A percentile compares a stretch with the other conserved stretches of the same genome.
Conservation (phyloP, 2,888 invertebrate species). For the Amblyjoppa fuscipennis region DNA sequence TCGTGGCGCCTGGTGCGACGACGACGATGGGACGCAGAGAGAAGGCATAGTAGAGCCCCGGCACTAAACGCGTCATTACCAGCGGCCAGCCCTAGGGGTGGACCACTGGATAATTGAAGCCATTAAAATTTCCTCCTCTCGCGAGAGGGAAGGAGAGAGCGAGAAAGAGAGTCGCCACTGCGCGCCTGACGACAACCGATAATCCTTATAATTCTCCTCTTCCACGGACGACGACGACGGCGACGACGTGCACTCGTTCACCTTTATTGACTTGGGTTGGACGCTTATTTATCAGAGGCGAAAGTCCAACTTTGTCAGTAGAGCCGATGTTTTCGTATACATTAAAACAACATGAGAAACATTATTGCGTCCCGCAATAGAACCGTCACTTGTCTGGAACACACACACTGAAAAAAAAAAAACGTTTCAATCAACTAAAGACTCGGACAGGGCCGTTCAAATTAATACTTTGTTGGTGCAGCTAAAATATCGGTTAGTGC, state of each 20-base stretch:
- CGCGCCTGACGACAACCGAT: slow-evolving; percentile 54
- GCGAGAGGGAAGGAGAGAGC: slow-evolving; percentile 21
- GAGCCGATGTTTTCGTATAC: neutral
- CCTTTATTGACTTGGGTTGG: neutral
- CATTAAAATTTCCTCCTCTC: slow-evolving; percentile 72
- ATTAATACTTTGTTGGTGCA: no score
- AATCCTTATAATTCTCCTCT: slow-evolving; percentile 64
- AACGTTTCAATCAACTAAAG: no score
- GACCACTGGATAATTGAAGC: slow-evolving; percentile 74
- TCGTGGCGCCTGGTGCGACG: slow-evolving; percentile 25
- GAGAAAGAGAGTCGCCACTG: slow-evolving; percentile 21
- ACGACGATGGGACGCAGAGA: slow-evolving; percentile 26
- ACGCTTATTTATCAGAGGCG: neutral
- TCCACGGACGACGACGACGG: slow-evolving; percentile 40
- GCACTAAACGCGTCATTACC: slow-evolving; percentile 77
- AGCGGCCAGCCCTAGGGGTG: slow-evolving; percentile 70
- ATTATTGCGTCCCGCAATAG: slow-evolving; percentile 17
- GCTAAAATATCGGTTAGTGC: no score
- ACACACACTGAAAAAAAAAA: no score
- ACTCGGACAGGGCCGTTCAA: no score
- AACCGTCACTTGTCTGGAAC: neutral
- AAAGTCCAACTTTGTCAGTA: neutral
- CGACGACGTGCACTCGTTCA: slow-evolving; percentile 48
- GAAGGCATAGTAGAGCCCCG: slow-evolving; percentile 47
- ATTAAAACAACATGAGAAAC: neutral